Base-by-base conservation (phyloP, 2,113 vertebrate genomes). In the Abramis brama region DNA sequence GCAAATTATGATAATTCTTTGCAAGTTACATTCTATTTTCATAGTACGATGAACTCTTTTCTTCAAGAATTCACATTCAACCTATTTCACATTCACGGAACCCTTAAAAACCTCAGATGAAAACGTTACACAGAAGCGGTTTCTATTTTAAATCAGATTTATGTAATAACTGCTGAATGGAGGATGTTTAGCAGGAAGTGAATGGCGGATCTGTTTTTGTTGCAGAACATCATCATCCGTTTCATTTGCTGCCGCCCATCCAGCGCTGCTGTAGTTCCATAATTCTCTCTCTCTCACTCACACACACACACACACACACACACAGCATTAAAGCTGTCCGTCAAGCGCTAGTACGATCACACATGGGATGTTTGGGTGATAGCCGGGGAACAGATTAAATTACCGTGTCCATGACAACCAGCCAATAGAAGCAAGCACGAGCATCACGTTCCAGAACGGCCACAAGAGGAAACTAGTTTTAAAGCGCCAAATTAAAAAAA, bases 391-490 rank as follows among this genome's bases (percentile, higher is more conserved):
- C 23, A 62, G 55, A 79, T 79, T 79, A 62, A 62, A 79, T 79
- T 43, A 79, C 36, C 2, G 77, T 79, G 59, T 79, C 77, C 57
- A 79, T 79, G 77, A 79, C 77, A 62, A 79, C 77, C 57, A 59
- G 77, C 57, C 33, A 43, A 43, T 17, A 59, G 57, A 62, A 27
- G 57, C 33, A n/a, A 79, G 33, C 33, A 17, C 33, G 19, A 30
- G 33, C 57, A 43, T 79, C 76, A 13, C 5, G 30, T 36, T 45
- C 36, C 77, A 27, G 36, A 43, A 62, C 23, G 57, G 57, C 77
- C 77, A 43, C 77, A 43, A 25, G 77, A 79, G 77, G 21, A 79
- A 79, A 62, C 13, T 23, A 43, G 55, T 43, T 59, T n/a, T 36
- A n/a, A 60, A 60, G 33, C 55, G 33, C 33, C 27, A 43, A 79